These are phyloP conservation scores for Anhinga rufa DNA, from an alignment of 2,113 vertebrate genomes.

Conservation along the genomic window DNA sequence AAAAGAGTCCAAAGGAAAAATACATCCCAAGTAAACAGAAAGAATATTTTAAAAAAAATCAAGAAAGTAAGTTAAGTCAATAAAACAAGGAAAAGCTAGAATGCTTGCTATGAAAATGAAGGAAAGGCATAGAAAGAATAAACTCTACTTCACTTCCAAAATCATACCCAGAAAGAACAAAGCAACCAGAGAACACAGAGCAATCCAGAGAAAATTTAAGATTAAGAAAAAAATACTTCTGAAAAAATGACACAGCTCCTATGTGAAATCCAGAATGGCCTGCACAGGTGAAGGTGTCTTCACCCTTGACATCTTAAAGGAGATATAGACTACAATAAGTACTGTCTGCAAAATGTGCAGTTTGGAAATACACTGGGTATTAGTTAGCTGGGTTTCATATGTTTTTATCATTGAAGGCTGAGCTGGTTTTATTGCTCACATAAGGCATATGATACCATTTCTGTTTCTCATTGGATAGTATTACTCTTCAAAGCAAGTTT, in stretches of 20 bases:
- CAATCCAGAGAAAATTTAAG: background rate
- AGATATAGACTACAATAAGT: background rate
- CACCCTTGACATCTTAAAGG: background rate
- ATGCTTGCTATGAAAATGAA: background rate
- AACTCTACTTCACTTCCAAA: background rate
- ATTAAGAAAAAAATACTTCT: background rate
- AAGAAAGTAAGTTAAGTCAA: background rate
- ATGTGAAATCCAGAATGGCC: background rate
- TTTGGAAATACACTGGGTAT: background rate
- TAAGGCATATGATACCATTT: background rate
- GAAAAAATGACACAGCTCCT: background rate
- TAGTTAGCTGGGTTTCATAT: background rate
- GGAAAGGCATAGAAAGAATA: background rate
- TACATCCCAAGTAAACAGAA: background rate
- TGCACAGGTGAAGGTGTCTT: background rate
- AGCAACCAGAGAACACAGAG: background rate
- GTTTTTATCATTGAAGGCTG: background rate
- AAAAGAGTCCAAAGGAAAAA: conserved; percentile 23
- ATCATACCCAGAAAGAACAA: background rate
- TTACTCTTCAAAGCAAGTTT: background rate
- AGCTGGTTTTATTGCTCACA: background rate
- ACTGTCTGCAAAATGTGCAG: background rate
- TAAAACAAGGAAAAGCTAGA: background rate
- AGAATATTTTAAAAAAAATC: background rate
- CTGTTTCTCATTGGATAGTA: background rate